Conservation (phyloP, 2,113 vertebrate species). For the Leucopsar rothschildi region DNA sequence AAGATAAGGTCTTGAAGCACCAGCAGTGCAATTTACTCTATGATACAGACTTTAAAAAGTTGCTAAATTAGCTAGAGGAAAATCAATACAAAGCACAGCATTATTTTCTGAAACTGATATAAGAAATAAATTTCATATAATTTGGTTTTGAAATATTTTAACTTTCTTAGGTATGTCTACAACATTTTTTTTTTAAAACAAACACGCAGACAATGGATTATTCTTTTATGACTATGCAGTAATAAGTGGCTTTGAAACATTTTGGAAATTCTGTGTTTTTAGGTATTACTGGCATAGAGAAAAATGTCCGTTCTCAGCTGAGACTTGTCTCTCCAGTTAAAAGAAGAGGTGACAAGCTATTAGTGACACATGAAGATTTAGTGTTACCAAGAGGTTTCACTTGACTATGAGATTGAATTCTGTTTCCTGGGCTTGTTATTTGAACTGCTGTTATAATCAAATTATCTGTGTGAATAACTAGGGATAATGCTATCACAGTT, state of each 20-base stretch:
- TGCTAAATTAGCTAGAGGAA: background rate
- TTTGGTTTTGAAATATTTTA: background rate
- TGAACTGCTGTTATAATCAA: background rate
- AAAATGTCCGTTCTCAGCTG: background rate
- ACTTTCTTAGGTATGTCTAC: background rate
- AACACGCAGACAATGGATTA: background rate
- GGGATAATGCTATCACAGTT: background rate
- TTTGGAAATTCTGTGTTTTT: background rate
- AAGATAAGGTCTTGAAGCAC: background rate
- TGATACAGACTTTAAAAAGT: background rate
- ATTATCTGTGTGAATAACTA: background rate
- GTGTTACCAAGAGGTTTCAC: background rate
- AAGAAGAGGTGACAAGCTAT: background rate
- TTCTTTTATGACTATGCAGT: background rate
- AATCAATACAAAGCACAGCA: background rate
- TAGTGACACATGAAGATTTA: background rate
- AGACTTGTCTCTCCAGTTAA: background rate
- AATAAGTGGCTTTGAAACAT: background rate
- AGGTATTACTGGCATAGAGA: background rate
- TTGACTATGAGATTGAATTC: background rate
- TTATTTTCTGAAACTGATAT: background rate
- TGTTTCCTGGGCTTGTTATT: background rate
- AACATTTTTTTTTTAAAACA: background rate
- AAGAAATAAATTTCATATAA: background rate
- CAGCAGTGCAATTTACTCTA: background rate